These are phyloP conservation scores for Brachionus sp. DNA, from an alignment of 1,140 invertebrate genomes.

Conservation along the genomic window DNA sequence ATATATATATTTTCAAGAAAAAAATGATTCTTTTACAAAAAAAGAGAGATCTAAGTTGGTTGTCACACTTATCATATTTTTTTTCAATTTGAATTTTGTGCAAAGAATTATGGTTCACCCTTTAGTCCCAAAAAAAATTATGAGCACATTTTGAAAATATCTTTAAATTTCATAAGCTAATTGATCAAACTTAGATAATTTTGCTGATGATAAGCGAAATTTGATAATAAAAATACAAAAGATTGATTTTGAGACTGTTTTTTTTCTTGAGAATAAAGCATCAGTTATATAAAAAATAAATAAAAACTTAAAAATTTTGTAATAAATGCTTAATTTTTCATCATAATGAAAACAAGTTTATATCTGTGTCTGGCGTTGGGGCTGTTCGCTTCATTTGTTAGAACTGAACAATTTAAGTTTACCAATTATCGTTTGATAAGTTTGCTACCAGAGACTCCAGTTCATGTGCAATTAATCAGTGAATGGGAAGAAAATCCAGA, in stretches of 20 bases:
- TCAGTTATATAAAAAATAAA: background rate
- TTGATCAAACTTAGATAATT: too few species aligned
- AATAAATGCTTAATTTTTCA: too few species aligned
- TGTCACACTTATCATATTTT: too few species aligned
- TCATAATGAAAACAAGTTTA: background rate
- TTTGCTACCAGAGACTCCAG: background rate
- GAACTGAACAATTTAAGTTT: constrained; percentile 4
- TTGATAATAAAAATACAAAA: background rate
- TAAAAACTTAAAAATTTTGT: too few species aligned
- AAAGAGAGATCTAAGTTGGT: too few species aligned
- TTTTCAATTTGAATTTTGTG: too few species aligned
- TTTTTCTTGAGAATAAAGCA: background rate
- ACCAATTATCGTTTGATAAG: background rate
- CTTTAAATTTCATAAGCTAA: too few species aligned
- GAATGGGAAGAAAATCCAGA: constrained; percentile 26
- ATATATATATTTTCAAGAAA: too few species aligned
- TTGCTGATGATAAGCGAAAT: background rate
- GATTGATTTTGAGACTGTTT: background rate
- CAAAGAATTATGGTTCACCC: too few species aligned
- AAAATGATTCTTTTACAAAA: too few species aligned
- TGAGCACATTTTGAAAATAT: too few species aligned
- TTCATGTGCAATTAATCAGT: background rate
- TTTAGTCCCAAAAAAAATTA: too few species aligned
- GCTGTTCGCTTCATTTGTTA: background rate
- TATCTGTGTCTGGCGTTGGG: background rate